These are phyloP conservation scores for Enteromius argenteus DNA, from an alignment of 2,797 vertebrate genomes.

Conservation along the genomic window DNA sequence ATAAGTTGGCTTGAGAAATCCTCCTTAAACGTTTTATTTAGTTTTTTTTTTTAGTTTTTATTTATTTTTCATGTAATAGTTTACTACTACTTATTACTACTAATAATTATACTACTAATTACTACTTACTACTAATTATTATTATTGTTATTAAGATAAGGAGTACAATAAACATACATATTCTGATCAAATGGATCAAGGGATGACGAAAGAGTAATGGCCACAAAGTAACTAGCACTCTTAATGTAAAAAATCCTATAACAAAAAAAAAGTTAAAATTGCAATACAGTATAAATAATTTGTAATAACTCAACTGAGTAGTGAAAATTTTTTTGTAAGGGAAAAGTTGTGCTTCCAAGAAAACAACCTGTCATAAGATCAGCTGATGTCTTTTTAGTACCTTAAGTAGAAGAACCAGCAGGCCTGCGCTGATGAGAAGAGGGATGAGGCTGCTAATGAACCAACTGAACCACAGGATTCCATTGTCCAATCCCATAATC, in stretches of 20 bases:
- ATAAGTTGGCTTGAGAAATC: too few species aligned
- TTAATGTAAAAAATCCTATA: background rate
- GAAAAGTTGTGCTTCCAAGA: background rate
- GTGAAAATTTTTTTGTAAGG: background rate
- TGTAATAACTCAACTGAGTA: background rate
- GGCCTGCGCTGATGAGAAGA: conserved; percentile 89
- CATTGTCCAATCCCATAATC: conserved; percentile 95
- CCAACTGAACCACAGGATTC: conserved; percentile 97
- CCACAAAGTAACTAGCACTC: background rate
- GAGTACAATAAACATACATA: background rate
- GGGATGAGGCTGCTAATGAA: conserved; percentile 97
- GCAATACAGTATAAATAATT: background rate
- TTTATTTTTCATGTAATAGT: too few species aligned
- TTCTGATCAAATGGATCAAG: background rate
- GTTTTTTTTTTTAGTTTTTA: background rate
- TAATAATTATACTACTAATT: background rate
- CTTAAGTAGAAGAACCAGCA: conserved; percentile 92
- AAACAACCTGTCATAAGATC: background rate
- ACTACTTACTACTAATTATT: background rate
- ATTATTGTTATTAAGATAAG: background rate
- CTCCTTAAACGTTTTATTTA: too few species aligned
- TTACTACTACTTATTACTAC: background rate
- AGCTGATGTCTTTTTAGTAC: conserved; percentile 75
- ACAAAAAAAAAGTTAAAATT: background rate
- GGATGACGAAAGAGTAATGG: background rate